Conservation (phyloP, 2,797 vertebrate genomes). For the Leptoclinus maculatus region DNA sequence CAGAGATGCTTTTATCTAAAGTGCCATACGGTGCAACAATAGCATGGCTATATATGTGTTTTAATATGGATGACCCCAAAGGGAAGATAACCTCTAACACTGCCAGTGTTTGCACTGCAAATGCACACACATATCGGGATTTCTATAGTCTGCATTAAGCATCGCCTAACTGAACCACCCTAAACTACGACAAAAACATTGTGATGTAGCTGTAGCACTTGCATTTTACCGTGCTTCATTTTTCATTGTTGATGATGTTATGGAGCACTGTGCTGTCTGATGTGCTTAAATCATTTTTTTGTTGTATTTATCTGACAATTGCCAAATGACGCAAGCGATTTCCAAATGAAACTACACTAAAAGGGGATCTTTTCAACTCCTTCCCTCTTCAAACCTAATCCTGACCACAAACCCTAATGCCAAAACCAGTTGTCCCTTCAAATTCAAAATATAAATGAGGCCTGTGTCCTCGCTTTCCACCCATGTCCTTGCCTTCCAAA, state of each 20-base stretch:
- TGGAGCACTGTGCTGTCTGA: too few species aligned
- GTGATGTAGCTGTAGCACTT: not conserved
- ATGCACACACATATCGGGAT: not conserved
- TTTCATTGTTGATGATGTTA: not conserved
- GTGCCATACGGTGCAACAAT: not conserved
- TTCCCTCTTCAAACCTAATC: not conserved
- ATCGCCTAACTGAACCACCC: not conserved
- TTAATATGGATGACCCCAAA: not conserved
- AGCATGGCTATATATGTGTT: not conserved
- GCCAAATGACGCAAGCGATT: too few species aligned
- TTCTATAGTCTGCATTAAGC: not conserved
- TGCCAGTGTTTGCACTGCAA: not conserved
- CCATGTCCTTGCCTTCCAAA: not conserved
- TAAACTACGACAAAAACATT: not conserved
- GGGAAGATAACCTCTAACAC: not conserved
- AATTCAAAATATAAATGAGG: not conserved
- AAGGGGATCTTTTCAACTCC: too few species aligned
- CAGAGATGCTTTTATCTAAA: slow-evolving; percentile 29
- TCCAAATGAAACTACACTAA: too few species aligned
- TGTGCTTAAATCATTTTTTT: too few species aligned
- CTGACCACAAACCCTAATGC: not conserved
- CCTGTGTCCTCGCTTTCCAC: not conserved
- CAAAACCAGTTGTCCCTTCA: not conserved
- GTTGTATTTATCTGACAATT: too few species aligned
- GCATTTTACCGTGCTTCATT: not conserved